Conservation (phyloP, 2,888 invertebrate species). For the Agonopterix heracliana region DNA sequence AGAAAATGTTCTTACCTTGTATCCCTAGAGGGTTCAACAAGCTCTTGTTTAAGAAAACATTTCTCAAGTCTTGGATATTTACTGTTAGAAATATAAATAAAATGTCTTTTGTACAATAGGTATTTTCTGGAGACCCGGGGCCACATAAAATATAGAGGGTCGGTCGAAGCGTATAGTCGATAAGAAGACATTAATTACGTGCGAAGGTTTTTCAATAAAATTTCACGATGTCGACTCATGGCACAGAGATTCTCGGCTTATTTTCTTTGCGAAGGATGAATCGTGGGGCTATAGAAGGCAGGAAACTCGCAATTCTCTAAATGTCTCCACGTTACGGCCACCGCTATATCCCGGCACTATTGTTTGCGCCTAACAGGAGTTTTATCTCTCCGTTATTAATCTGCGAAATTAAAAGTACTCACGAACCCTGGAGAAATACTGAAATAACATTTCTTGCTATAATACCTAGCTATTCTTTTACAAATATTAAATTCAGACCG, state of each 20-base stretch:
- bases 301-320: slow-evolving; percentile 29
- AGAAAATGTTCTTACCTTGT: too few species aligned
- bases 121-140: not conserved
- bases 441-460: not conserved
- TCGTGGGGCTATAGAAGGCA: slow-evolving; percentile 16
- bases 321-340: slow-evolving; percentile 24
- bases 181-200: slow-evolving; percentile 15
- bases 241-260: not conserved
- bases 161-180: not conserved
- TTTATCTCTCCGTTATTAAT: slow-evolving; percentile 43
- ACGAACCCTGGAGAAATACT: not conserved
- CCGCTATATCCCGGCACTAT: slow-evolving; percentile 30
- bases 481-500: slow-evolving; percentile 1
- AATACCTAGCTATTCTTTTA: not conserved
- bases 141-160: slow-evolving; percentile 9
- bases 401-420: slow-evolving; percentile 36
- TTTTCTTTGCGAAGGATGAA: slow-evolving; percentile 22
- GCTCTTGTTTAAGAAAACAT: too few species aligned
- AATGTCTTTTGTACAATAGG: slow-evolving; percentile 12
- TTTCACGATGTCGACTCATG: not conserved
- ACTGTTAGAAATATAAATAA: slow-evolving; percentile 13
- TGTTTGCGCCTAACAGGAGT: slow-evolving; percentile 35
- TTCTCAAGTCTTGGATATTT: not conserved
- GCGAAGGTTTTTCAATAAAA: slow-evolving; percentile 10
- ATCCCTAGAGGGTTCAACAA: too few species aligned